Base-by-base conservation (phyloP, 2,888 invertebrate genomes). In the Anarsia innoxiella region DNA sequence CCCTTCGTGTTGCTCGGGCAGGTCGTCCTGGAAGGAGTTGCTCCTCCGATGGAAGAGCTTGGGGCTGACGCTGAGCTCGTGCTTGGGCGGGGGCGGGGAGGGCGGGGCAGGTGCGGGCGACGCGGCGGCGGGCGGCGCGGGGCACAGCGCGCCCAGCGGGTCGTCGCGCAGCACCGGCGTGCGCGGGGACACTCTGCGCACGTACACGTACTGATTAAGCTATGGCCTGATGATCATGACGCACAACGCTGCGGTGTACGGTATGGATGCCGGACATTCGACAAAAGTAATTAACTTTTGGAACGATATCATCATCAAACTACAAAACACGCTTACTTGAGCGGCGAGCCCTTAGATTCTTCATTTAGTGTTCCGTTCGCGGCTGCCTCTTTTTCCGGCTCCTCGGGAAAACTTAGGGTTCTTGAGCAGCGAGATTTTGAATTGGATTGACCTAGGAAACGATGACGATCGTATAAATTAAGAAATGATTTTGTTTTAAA, bases 131-230 rank as follows among this genome's bases (percentile, higher is more conserved):
- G 42, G 36, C 15, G 46, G 50, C 12, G 59, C 62, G 33, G 76
- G 80, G 39, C 86, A 72, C 1, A 96, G 83, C 2, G 96, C 95
- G 3, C 96, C 97, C 12, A 97, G 80, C 0, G 97, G 97, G 79
- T 97, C 97, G 71, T 96, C 95, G 60, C 94, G 90, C 0, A 96
- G 93, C 0, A 97, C 95, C 0, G 95, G 93, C 2, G 95, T 95
- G 39, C 95, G 87, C 23, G 91, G 91, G 0, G 92, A 91, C 31
- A 89, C 75, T 59, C 91, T 91, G n/a, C n/a, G n/a, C n/a, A n/a
- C n/a, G n/a, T n/a, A n/a, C n/a, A n/a, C 40, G 1, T 25, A 33
- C 11, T 44, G 1, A 32, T 32, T 14, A 10, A n/a, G 13, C 25
- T 8, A n/a, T n/a, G n/a, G n/a, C n/a, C n/a, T n/a, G n/a, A n/a